Base-by-base conservation (phyloP, 2,888 invertebrate genomes). In the Brenthis hecate region DNA sequence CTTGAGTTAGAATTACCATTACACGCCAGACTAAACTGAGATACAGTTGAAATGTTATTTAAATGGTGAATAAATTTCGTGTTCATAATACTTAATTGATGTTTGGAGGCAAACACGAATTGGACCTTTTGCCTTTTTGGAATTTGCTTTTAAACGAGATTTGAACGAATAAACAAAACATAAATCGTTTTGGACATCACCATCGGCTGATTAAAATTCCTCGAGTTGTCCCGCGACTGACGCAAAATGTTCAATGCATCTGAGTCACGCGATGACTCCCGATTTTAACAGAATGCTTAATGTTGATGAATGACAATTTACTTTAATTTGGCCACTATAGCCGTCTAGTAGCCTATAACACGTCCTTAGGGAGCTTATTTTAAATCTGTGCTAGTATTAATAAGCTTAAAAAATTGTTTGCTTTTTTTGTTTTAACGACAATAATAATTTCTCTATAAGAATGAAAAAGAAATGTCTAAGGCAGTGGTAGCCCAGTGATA, bases 91-190 rank as follows among this genome's bases (percentile, higher is more conserved):
- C 54, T 55, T 23, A 66, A 66, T 66, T 66, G 58, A 60, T 60
- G 60, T 55, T 48, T 28, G 55, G 32, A n/a, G 48, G 48, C 77
- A 71, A 48, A 60, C 76, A 76, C 75, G 78, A 75, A 77, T 57
- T 77, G 77, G 74, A 80, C 80, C 81, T 81, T 81, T 81, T 76
- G 72, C 77, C 79, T 72, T 76, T 72, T 69, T 68, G 71, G 72
- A 78, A 84, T 86, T 86, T 83, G 77, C 81, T 84, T 86, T 76
- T 78, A 82, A 83, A 83, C 81, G 81, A 83, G 78, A 80, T 78
- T 78, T 78, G 80, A 78, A 78, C 80, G 80, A 80, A 82, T 81
- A 81, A 83, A 82, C 73, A 73, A 76, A 80, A 79, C 77, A 76
- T 79, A 81, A 81, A 79, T 75, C 74, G 71, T 75, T 76, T 76